Evolutionary conservation across 1,140 invertebrate genomes (phyloP).

Genomic region (Drosophila teissieri): DNA sequence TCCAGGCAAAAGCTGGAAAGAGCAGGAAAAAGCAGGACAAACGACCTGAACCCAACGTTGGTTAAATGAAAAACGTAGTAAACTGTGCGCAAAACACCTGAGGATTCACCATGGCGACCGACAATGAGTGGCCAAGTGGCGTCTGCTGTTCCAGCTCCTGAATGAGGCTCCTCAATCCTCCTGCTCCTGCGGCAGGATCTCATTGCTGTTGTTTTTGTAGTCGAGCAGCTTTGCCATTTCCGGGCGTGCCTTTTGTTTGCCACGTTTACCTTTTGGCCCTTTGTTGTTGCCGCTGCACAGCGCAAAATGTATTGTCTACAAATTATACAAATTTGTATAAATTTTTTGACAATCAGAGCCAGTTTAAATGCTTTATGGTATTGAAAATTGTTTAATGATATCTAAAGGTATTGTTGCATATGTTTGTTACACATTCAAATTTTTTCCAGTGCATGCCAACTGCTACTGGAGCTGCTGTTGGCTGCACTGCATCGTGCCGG

Average conservation of each 20-base stretch:
- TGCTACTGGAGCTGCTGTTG: conserved; percentile 48
- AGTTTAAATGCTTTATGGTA: too few species aligned
- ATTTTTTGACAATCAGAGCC: background rate
- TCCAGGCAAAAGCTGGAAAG: conserved; percentile 47
- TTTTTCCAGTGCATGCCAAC: conserved; percentile 15
- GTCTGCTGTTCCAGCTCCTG: conserved; percentile 48
- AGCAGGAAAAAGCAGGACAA: conserved; percentile 57
- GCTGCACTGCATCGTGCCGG: conserved; percentile 71
- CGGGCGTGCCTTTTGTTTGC: conserved; percentile 77
- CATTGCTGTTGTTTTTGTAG: conserved; percentile 58
- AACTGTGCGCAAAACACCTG: conserved; percentile 83
- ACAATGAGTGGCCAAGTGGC: conserved; percentile 79
- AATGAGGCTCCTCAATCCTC: conserved; percentile 9
- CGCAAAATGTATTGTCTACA: background rate
- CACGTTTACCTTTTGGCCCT: conserved; percentile 73
- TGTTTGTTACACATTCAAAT: background rate
- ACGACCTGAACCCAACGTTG: conserved; percentile 62
- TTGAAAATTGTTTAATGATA: too few species aligned
- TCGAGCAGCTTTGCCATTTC: conserved; percentile 80
- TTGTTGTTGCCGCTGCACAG: conserved; percentile 39
- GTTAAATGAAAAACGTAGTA: conserved; percentile 83
- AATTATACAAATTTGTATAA: background rate
- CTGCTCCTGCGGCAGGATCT: conserved; percentile 11
- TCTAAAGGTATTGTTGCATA: too few species aligned
- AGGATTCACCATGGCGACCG: conserved; percentile 82